Conservation (phyloP, 2,113 vertebrate genomes). For the Ptilonorhynchus violaceus region DNA sequence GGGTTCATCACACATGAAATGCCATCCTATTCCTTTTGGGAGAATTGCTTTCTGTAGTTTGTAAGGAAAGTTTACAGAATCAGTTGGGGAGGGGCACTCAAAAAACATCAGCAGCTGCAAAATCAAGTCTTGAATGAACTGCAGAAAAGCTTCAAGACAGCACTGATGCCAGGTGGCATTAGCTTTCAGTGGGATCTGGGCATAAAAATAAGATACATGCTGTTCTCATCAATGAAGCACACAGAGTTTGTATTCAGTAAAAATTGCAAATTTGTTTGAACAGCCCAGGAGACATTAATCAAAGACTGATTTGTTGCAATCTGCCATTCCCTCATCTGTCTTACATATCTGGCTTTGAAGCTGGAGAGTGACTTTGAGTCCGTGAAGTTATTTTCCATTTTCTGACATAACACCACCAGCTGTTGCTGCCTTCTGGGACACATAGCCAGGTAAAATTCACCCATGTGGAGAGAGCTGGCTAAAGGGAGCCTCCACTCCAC, state of each 20-base stretch:
- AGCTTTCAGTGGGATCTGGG: background rate
- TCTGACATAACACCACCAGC: background rate
- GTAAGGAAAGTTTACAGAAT: background rate
- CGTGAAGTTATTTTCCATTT: background rate
- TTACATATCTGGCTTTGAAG: background rate
- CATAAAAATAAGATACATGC: background rate
- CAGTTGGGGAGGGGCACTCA: background rate
- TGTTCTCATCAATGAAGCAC: conserved; percentile 27
- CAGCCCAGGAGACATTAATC: background rate
- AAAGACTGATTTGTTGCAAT: conserved; percentile 2
- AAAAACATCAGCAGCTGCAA: background rate
- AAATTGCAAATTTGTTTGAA: background rate
- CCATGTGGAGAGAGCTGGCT: background rate
- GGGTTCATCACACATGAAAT: background rate
- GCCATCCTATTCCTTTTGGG: background rate
- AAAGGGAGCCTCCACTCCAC: background rate
- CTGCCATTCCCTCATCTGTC: background rate
- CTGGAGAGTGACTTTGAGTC: background rate
- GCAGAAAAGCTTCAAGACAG: background rate
- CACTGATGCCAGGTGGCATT: conserved; percentile 5
- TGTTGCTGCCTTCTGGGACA: background rate
- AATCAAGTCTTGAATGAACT: background rate
- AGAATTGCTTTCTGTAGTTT: background rate
- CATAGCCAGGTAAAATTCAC: background rate
- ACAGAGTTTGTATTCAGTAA: background rate